A percentile compares a stretch with the other conserved stretches of the same genome.
Conservation (phyloP, 2,113 vertebrate genomes). For the Lates calcarifer region DNA sequence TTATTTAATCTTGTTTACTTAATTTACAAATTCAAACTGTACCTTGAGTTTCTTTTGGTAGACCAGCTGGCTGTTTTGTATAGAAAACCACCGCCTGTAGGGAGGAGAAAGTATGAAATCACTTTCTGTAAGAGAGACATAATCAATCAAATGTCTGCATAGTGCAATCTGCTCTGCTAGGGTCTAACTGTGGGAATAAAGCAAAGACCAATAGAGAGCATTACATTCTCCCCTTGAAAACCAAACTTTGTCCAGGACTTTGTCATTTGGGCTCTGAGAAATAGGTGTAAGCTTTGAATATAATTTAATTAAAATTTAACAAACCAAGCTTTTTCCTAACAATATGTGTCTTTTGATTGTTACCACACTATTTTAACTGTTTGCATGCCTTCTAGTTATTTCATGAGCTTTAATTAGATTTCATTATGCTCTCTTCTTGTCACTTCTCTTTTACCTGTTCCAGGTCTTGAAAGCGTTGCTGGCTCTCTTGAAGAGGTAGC, state of each 20-base stretch:
- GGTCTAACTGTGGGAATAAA: neutral
- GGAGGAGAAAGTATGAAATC: conserved; percentile 11
- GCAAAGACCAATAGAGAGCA: neutral
- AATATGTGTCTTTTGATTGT: neutral
- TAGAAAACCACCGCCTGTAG: conserved; percentile 98
- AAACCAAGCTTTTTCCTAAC: neutral
- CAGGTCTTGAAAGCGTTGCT: conserved; percentile 87
- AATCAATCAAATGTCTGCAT: conserved; percentile 12
- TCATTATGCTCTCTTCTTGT: neutral
- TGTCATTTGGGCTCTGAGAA: neutral
- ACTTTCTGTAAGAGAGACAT: conserved; percentile 3
- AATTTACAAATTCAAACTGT: neutral
- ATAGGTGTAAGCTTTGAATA: neutral
- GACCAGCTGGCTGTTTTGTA: conserved; percentile 98
- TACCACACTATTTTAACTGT: neutral
- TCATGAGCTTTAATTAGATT: neutral
- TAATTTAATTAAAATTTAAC: neutral
- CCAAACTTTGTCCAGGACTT: neutral
- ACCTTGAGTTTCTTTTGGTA: conserved; percentile 99
- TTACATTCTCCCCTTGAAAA: neutral
- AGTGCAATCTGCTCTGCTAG: neutral
- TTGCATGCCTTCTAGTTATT: neutral
- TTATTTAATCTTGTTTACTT: no score
- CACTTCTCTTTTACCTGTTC: conserved; percentile 79
- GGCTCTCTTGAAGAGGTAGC: conserved; percentile 86